Evolutionary conservation across 2,888 invertebrate species (phyloP).

Genomic region (Nemoura dubitans): DNA sequence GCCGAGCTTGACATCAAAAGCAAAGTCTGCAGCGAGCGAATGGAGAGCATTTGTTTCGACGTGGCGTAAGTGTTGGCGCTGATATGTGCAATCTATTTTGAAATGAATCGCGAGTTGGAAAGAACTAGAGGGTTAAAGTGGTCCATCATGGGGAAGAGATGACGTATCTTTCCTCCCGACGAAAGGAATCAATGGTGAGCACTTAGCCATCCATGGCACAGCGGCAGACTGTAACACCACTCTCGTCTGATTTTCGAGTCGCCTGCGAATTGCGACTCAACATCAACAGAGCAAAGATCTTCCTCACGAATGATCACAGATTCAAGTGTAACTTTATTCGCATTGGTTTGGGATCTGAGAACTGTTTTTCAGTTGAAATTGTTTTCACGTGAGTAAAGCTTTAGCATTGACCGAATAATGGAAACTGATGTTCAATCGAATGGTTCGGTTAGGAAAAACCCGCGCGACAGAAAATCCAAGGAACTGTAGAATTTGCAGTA

Average conservation of each 20-base stretch:
- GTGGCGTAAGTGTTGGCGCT: not conserved
- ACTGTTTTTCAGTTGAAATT: not conserved
- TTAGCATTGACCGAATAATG: not conserved
- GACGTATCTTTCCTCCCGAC: not conserved
- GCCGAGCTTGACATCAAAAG: not conserved
- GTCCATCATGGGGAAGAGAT: constrained; percentile 1
- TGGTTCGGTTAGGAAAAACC: not conserved
- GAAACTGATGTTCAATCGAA: constrained; percentile 12
- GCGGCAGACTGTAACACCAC: constrained; percentile 3
- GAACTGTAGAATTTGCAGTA: not conserved
- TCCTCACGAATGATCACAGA: constrained; percentile 26
- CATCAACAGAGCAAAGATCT: constrained; percentile 9
- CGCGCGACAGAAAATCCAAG: not conserved
- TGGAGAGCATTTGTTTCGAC: not conserved
- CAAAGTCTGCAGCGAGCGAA: not conserved
- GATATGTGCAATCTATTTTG: constrained; percentile 23
- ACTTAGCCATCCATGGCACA: not conserved
- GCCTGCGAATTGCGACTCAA: not conserved
- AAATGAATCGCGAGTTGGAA: constrained; percentile 20
- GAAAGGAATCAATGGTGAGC: constrained; percentile 26
- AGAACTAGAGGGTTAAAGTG: not conserved
- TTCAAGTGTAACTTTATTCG: constrained; percentile 17
- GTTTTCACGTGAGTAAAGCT: not conserved
- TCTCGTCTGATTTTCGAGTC: not conserved
- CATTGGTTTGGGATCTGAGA: not conserved